Base-by-base conservation (phyloP, 2,888 invertebrate genomes). In the Monopis laevigella region DNA sequence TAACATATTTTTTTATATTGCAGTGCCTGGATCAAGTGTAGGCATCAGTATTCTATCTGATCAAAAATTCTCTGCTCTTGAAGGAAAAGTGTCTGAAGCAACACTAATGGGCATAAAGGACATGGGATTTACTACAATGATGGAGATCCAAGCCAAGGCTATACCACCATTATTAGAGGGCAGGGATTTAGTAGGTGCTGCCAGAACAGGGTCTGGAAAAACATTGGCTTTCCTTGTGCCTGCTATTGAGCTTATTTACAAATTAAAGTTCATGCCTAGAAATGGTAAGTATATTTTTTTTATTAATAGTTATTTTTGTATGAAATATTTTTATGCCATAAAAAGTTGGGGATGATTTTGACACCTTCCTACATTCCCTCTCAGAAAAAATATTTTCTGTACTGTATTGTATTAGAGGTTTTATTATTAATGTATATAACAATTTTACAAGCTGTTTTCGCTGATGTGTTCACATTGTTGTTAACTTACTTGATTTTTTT, bases 191-290 rank as follows among this genome's bases (percentile, higher is more conserved):
- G 92, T 98, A 26, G 98, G 96, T 30, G 89, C 96, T 24, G 98
- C 98, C 0, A 91, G 92, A 70, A 98, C 98, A 11, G 98, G 98
- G 0, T 96, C 96, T 7, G 97, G 97, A 49, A 98, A 98, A 74
- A 98, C 98, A 0, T 65, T 98, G 42, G 96, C 98, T 0, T 98
- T 98, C 60, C 85, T 98, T 1, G 88, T 98, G 54, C 98, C 98
- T 2, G 94, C 93, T n/a, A 85, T 98, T 39, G 97, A 98, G 64
- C 82, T 97, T 24, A 89, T 98, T 46, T 86, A 90, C 59, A 96
- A 96, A 64, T 68, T 95, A 41, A 89, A 92, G 55, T 97, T 97
- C 60, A 93, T 93, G 87, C 95, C 95, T 0, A 84, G 93, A 49
- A 95, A 96, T 82, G 96, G 95, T 88, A 65, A 66, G 74, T 51